phyloP scores from a whole-genome alignment of 2,797 vertebrate species.

The Micromesistius poutassou region DNA sequence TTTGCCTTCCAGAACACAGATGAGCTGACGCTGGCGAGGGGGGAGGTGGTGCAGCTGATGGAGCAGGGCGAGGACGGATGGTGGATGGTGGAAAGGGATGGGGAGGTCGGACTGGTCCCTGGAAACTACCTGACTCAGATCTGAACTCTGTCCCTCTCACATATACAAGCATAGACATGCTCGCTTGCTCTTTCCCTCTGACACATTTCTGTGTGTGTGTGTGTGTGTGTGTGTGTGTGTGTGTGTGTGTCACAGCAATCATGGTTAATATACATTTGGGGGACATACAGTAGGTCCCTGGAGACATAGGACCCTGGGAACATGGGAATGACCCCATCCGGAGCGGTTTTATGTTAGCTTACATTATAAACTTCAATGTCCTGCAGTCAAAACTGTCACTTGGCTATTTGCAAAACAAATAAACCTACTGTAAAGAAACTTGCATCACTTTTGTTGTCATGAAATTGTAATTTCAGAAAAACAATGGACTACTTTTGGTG shows the following conservation, averaged over 20 bases:
- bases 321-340: too few relatives aligned
- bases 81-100: constrained; percentile 83
- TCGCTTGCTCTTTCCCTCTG: neutral
- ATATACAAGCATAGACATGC: neutral
- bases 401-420: neutral
- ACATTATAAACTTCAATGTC: too few relatives aligned
- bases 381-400: neutral
- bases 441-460: neutral
- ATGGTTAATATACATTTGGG: too few relatives aligned
- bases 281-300: too few relatives aligned
- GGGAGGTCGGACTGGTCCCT: constrained; percentile 81
- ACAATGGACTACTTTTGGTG: neutral
- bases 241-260: too few relatives aligned
- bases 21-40: constrained; percentile 82
- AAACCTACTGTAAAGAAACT: neutral
- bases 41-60: constrained; percentile 79
- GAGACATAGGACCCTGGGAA: too few relatives aligned
- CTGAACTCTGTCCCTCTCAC: constrained; percentile 22
- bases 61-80: constrained; percentile 83
- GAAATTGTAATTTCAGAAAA: neutral
- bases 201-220: neutral
- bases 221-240: too few relatives aligned
- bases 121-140: constrained; percentile 83
- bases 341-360: too few relatives aligned
- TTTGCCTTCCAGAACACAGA: constrained; percentile 73